phyloP scores from a whole-genome alignment of 64 coral and sea anemone genomes.

The Stylophora pistillata region DNA sequence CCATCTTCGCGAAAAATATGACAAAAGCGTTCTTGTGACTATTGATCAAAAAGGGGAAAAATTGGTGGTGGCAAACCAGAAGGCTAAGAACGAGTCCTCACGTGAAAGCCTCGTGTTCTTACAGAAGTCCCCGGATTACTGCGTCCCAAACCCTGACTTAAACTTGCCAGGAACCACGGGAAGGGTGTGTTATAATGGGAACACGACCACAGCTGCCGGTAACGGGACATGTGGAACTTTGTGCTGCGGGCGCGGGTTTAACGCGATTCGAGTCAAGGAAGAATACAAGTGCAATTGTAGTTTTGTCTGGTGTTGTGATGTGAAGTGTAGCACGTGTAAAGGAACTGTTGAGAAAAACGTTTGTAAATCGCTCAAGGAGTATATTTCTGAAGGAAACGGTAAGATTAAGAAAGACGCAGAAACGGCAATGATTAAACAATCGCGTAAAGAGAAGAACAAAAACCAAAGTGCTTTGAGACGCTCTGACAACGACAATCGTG shows the following conservation, averaged over 20 bases:
- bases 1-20: constrained; percentile 73
- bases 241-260: constrained; percentile 89
- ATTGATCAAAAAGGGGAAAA: constrained; percentile 69
- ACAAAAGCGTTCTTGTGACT: constrained; percentile 31
- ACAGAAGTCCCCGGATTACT: constrained; percentile 86
- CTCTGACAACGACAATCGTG: too few species aligned
- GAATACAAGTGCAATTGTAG: constrained; percentile 74
- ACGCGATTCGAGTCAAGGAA: constrained; percentile 76
- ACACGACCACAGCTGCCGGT: not conserved
- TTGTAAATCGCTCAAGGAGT: not conserved
- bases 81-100: constrained; percentile 24
- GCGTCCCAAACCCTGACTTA: constrained; percentile 44
- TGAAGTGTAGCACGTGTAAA: constrained; percentile 62
- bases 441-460: not conserved
- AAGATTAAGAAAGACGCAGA: not conserved
- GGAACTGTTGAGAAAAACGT: not conserved
- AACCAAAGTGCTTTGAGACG: not conserved
- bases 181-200: constrained; percentile 57
- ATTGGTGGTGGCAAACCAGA: constrained; percentile 25
- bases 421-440: not conserved
- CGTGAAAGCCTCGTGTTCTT: constrained; percentile 80
- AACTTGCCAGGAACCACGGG: constrained; percentile 80
- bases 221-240: constrained; percentile 61
- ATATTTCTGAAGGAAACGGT: not conserved
- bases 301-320: constrained; percentile 92